These are phyloP conservation scores for Malacoctenus gilli DNA, from an alignment of 2,797 vertebrate species.

Conservation along the genomic window DNA sequence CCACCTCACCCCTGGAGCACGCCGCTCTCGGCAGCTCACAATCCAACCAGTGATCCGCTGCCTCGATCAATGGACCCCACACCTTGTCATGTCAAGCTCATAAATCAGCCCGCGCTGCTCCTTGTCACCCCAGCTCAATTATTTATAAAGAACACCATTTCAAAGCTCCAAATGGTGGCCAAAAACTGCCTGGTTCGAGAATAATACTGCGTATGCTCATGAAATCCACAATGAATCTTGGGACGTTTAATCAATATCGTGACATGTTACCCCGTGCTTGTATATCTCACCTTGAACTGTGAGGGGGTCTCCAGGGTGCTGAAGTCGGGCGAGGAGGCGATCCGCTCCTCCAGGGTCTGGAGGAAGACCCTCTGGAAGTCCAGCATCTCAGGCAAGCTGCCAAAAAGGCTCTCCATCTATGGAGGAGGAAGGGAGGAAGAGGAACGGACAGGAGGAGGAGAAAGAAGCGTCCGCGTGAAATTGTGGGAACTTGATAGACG, in stretches of 20 bases:
- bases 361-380: constrained; percentile 97
- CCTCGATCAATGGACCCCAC: constrained; percentile 66
- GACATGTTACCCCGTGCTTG: not conserved
- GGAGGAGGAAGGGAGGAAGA: not conserved
- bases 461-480: too few relatives aligned
- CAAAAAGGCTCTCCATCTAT: constrained; percentile 97
- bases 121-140: constrained; percentile 46
- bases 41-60: constrained; percentile 42
- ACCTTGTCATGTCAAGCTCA: constrained; percentile 43
- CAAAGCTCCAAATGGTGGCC: constrained; percentile 18
- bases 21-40: constrained; percentile 56
- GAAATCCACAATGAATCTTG: constrained; percentile 7
- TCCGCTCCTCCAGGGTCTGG: constrained; percentile 94
- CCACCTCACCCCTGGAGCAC: constrained; percentile 35
- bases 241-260: constrained; percentile 33
- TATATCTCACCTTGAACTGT: constrained; percentile 88
- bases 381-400: constrained; percentile 96
- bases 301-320: constrained; percentile 90
- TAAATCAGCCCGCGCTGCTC: constrained; percentile 53
- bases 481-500: constrained; percentile 25
- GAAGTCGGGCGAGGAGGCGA: constrained; percentile 91
- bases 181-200: constrained; percentile 20
- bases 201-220: constrained; percentile 1
- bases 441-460: constrained; percentile 2
- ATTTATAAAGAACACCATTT: constrained; percentile 51